phyloP scores from a whole-genome alignment of 2,888 invertebrate genomes.

The Acanthosepion pharaonis region DNA sequence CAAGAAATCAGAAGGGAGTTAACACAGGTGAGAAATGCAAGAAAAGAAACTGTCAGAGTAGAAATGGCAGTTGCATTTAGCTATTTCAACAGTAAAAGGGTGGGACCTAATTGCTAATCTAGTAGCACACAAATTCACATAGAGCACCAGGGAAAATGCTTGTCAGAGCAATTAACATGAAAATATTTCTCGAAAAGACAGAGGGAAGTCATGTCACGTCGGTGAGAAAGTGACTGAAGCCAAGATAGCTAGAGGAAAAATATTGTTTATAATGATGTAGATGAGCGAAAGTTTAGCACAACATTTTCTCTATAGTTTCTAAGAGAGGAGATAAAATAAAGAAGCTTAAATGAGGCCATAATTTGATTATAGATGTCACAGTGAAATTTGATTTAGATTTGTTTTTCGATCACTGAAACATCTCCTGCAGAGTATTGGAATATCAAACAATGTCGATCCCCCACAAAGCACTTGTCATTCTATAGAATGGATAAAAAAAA shows the following conservation, averaged over 20 bases:
- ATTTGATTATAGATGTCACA: neutral
- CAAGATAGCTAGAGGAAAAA: neutral
- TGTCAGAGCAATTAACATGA: no score
- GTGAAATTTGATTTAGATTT: neutral
- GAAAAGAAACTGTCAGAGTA: no score
- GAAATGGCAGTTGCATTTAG: no score
- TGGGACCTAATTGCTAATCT: no score
- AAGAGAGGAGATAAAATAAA: neutral
- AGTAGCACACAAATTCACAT: no score
- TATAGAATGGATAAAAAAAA: neutral
- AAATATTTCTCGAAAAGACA: no score
- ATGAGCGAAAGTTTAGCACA: neutral
- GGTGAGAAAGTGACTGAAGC: no score
- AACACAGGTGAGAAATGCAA: no score
- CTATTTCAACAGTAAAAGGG: no score
- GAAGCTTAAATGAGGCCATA: neutral
- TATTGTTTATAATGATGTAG: neutral
- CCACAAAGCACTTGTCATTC: neutral
- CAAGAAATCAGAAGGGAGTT: no score
- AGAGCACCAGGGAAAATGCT: neutral
- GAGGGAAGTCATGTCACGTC: no score
- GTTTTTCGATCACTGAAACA: neutral
- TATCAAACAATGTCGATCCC: neutral
- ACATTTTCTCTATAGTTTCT: neutral
- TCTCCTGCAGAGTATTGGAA: neutral